A percentile compares a stretch with the other conserved stretches of the same genome.
These are phyloP conservation scores for Mohoua ochrocephala DNA, from an alignment of 2,113 vertebrate species.

Conservation along the genomic window DNA sequence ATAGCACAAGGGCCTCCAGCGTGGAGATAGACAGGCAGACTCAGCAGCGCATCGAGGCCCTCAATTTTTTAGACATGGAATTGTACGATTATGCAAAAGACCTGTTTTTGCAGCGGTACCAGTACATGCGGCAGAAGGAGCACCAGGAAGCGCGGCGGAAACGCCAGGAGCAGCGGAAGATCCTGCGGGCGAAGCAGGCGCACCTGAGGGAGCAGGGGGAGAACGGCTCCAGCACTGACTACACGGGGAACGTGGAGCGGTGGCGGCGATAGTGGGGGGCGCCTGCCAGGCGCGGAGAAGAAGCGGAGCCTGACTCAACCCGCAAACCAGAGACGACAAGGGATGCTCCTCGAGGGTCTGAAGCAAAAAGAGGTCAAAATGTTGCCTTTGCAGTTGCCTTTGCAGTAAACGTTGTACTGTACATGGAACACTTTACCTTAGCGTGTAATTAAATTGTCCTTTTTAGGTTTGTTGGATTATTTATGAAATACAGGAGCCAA, in stretches of 20 bases:
- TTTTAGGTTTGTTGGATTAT: conserved; percentile 52
- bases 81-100: conserved; percentile 94
- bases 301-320: background rate
- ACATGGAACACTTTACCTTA: conserved; percentile 63
- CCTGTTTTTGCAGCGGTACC: conserved; percentile 95
- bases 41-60: conserved; percentile 84
- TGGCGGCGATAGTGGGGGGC: conserved; percentile 82
- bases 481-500: conserved; percentile 49
- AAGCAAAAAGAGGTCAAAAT: conserved; percentile 57
- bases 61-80: conserved; percentile 93
- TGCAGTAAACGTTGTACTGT: conserved; percentile 70
- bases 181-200: conserved; percentile 67
- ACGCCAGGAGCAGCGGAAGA: conserved; percentile 85
- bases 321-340: background rate
- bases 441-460: conserved; percentile 63
- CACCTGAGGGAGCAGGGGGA: conserved; percentile 36
- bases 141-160: conserved; percentile 86
- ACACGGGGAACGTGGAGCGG: conserved; percentile 88
- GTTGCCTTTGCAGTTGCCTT: conserved; percentile 80
- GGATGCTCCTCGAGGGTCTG: conserved; percentile 37
- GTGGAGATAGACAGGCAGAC: conserved; percentile 85
- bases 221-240: conserved; percentile 76
- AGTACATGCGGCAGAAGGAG: conserved; percentile 91
- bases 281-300: background rate
- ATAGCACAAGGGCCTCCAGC: conserved; percentile 91